Conservation (phyloP, 2,888 invertebrate genomes). For the Megaustenia siamemsis region DNA sequence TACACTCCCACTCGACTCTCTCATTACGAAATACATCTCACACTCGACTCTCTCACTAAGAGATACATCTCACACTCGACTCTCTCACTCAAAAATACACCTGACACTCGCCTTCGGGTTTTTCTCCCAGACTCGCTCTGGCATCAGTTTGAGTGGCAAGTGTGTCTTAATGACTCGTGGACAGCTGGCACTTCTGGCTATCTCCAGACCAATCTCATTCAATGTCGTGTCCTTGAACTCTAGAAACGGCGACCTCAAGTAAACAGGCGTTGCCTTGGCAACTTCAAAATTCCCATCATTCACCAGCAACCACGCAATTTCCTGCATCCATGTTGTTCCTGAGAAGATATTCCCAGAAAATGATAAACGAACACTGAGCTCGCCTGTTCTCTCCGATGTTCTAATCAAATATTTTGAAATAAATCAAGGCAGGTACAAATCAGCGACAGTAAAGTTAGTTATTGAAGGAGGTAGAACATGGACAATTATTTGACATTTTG, state of each 20-base stretch:
- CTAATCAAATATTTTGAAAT: too few species aligned
- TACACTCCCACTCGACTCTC: too few species aligned
- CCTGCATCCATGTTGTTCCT: conserved; percentile 81
- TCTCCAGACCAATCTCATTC: conserved; percentile 72
- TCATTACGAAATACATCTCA: too few species aligned
- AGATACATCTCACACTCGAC: too few species aligned
- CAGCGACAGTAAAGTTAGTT: too few species aligned
- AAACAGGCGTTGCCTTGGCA: conserved; percentile 73
- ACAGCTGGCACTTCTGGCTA: conserved; percentile 68
- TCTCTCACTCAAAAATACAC: too few species aligned
- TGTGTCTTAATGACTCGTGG: conserved; percentile 78
- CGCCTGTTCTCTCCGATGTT: too few species aligned
- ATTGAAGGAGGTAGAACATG: too few species aligned
- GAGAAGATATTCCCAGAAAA: neutral
- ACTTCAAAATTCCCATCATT: conserved; percentile 77
- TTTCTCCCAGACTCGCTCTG: conserved; percentile 60
- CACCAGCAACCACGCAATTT: conserved; percentile 79
- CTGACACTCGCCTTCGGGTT: conserved; percentile 65
- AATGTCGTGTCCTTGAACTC: conserved; percentile 74
- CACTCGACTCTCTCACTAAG: too few species aligned
- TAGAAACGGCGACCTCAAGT: conserved; percentile 75
- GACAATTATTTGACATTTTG: too few species aligned
- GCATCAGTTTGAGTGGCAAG: conserved; percentile 68
- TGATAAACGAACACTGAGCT: too few species aligned
- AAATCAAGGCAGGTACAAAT: too few species aligned